Evolutionary conservation across 2,113 vertebrate species (phyloP), one percentile per base, ranked within the genome.

Genomic region (Gymnocephalus cernua): DNA sequence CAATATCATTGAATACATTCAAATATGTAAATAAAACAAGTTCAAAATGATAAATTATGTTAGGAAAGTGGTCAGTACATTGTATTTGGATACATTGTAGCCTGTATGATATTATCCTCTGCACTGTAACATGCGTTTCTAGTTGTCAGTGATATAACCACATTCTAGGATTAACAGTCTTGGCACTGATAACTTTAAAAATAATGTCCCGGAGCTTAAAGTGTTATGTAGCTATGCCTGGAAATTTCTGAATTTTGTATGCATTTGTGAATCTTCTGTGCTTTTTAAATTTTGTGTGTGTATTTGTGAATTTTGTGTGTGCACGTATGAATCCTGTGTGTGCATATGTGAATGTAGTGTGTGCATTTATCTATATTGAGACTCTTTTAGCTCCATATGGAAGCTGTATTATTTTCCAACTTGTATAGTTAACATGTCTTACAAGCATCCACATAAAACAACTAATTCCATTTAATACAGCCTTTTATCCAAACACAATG

Each of bases 361-460:
- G n/a, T n/a, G n/a, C n/a, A n/a, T n/a, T n/a, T n/a, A n/a, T n/a
- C n/a, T n/a, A n/a, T n/a, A n/a, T n/a, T n/a, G n/a, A n/a, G n/a
- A n/a, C n/a, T n/a, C n/a, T n/a, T n/a, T n/a, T n/a, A n/a, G n/a
- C n/a, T n/a, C n/a, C n/a, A n/a, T n/a, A n/a, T n/a, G n/a, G n/a
- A 21, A 23, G 48, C 48, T 70, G 63, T 56, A 15, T 59, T 66
- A 15, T 59, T 71, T 63, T 67, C 18, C 54, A 62, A 50, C n/a
- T 54, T 59, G 5, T 45, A 44, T 15, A 68, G 38, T 32, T 54
- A 68, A 66, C n/a, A 14, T 23, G 50, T 65, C 53, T 76, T 23
- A 59, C 54, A 69, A 38, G 11, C 57, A 8, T 66, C 48, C 29
- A 27, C 25, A 69, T 73, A 68, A 78, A 83, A 57, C 29, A 56